phyloP scores from a whole-genome alignment of 2,797 vertebrate genomes.

The Hippopotamyrus pictus region DNA sequence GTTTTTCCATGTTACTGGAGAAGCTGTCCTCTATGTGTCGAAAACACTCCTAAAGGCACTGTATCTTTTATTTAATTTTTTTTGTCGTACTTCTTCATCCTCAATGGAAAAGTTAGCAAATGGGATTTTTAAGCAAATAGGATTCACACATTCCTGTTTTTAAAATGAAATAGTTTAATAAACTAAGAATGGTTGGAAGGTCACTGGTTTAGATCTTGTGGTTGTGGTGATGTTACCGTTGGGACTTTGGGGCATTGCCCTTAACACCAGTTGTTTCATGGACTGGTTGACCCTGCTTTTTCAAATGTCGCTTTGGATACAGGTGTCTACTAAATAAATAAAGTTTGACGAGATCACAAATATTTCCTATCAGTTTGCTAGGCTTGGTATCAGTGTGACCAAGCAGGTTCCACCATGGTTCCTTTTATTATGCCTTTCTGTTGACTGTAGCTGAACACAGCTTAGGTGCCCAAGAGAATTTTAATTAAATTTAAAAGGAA shows the following conservation, averaged over 20 bases:
- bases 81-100: slow-evolving; percentile 28
- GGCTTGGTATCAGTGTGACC: not conserved
- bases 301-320: not conserved
- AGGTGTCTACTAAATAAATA: not conserved
- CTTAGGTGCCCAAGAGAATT: not conserved
- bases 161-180: slow-evolving; percentile 49
- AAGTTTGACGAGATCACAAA: slow-evolving; percentile 34
- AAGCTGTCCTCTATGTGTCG: slow-evolving; percentile 38
- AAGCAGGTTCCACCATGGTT: not conserved
- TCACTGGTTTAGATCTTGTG: not conserved
- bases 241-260: not conserved
- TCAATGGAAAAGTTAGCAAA: slow-evolving; percentile 36
- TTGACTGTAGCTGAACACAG: slow-evolving; percentile 11
- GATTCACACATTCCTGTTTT: slow-evolving; percentile 53
- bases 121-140: slow-evolving; percentile 52
- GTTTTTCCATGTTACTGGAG: slow-evolving; percentile 32
- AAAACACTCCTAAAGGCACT: slow-evolving; percentile 19
- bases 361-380: not conserved
- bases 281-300: not conserved
- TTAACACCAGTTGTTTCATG: not conserved
- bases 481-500: slow-evolving; percentile 16
- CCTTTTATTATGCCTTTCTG: slow-evolving; percentile 12
- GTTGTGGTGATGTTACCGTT: not conserved
- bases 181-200: slow-evolving; percentile 31
- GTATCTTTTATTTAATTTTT: slow-evolving; percentile 34